A percentile compares a stretch with the other conserved stretches of the same genome.
Evolutionary conservation across 2,113 vertebrate genomes (phyloP).

Genomic region (Paedocypris sp.): DNA sequence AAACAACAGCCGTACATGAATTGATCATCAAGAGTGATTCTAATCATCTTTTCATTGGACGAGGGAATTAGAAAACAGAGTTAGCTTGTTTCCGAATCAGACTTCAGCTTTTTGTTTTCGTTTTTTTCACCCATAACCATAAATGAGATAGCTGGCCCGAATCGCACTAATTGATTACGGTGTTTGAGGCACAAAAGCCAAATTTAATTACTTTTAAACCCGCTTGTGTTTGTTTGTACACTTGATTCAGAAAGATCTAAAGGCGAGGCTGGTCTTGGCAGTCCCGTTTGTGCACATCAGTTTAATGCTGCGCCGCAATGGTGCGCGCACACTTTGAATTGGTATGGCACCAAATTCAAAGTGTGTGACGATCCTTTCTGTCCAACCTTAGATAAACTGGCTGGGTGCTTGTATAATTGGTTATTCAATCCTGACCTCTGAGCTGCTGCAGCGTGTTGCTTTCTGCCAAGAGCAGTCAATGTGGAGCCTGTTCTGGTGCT

Average conservation of each 20-base stretch:
- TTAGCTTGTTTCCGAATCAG: background rate
- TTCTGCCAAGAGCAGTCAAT: slow-evolving; percentile 89
- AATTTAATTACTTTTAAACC: slow-evolving; percentile 17
- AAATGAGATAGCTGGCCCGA: slow-evolving; percentile 1
- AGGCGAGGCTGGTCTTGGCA: background rate
- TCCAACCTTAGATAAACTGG: slow-evolving; percentile 82
- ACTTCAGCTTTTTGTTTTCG: background rate
- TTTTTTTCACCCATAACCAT: background rate
- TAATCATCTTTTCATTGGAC: slow-evolving; percentile 54
- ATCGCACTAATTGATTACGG: background rate
- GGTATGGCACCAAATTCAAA: background rate
- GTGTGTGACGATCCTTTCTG: background rate
- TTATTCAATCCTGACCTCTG: slow-evolving; percentile 86
- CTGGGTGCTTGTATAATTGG: slow-evolving; percentile 87
- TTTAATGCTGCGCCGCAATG: no score
- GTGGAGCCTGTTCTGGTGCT: slow-evolving; percentile 74
- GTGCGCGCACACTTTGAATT: no score
- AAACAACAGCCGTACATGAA: slow-evolving; percentile 55
- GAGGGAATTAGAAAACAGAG: slow-evolving; percentile 25
- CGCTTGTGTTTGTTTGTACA: background rate
- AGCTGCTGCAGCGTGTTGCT: slow-evolving; percentile 16
- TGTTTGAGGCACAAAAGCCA: slow-evolving; percentile 13
- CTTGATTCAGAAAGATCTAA: background rate
- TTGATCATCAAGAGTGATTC: slow-evolving; percentile 65
- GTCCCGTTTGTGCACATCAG: background rate